Percentiles rank a stretch among this genome's conserved stretches.
Evolutionary conservation across 2,888 invertebrate genomes (phyloP).

Genomic region (Fragum whitleyi): DNA sequence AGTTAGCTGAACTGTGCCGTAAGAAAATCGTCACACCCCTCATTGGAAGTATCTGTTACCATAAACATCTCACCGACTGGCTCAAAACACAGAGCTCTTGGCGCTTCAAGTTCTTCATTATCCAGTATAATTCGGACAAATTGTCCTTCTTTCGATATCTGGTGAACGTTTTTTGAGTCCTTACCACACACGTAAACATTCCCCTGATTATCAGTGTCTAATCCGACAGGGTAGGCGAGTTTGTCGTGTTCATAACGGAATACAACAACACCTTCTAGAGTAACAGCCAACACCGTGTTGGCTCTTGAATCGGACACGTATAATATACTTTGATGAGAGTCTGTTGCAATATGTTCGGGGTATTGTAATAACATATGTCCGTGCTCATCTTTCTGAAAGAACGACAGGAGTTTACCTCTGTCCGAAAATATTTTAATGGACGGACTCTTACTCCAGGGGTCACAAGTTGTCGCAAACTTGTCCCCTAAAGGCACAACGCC

Average conservation of each 20-base stretch:
- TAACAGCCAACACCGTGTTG: slow-evolving; percentile 41
- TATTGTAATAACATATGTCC: slow-evolving; percentile 46
- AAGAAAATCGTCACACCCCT: slow-evolving; percentile 54
- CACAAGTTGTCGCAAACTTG: slow-evolving; percentile 56
- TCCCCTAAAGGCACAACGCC: slow-evolving; percentile 47
- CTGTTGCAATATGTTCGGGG: slow-evolving; percentile 57
- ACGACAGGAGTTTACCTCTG: slow-evolving; percentile 43
- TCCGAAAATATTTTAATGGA: slow-evolving; percentile 48
- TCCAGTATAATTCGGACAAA: slow-evolving; percentile 46
- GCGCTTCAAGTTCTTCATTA: slow-evolving; percentile 29
- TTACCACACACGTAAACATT: slow-evolving; percentile 63
- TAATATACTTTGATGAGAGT: slow-evolving; percentile 34
- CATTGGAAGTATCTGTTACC: slow-evolving; percentile 40
- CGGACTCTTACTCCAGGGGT: slow-evolving; percentile 59
- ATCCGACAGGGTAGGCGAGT: slow-evolving; percentile 46
- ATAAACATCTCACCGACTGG: slow-evolving; percentile 50
- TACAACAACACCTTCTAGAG: slow-evolving; percentile 39
- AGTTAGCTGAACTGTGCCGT: slow-evolving; percentile 40
- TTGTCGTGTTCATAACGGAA: slow-evolving; percentile 57
- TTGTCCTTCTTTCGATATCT: slow-evolving; percentile 49
- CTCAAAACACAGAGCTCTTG: slow-evolving; percentile 57
- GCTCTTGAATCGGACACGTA: slow-evolving; percentile 50
- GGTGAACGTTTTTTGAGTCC: slow-evolving; percentile 61
- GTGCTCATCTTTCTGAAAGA: slow-evolving; percentile 52
- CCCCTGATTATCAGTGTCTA: slow-evolving; percentile 54